These are phyloP conservation scores for Drosophila borborema DNA, from an alignment of 2,888 invertebrate species.

Conservation along the genomic window DNA sequence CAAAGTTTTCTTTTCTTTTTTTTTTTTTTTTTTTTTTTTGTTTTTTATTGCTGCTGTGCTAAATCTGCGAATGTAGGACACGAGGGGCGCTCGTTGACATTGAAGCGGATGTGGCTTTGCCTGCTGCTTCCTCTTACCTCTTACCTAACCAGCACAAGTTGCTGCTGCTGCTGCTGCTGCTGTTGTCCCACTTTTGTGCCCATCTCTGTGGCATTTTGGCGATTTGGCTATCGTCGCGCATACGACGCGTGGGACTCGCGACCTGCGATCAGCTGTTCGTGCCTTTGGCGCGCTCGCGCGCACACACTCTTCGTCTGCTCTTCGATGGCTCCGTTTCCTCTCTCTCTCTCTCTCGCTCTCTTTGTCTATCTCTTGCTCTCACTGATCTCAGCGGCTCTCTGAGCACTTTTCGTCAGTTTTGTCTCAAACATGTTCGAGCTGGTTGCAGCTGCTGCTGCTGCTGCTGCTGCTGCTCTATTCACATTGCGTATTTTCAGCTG, in stretches of 20 bases:
- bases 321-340: slow-evolving; percentile 16
- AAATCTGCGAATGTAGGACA: slow-evolving; percentile 52
- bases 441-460: slow-evolving; percentile 44
- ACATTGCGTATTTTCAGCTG: slow-evolving; percentile 33
- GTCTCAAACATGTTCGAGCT: slow-evolving; percentile 64
- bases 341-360: slow-evolving; percentile 3
- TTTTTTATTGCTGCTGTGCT: slow-evolving; percentile 45
- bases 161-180: neutral
- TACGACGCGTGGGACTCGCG: slow-evolving; percentile 49
- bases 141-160: slow-evolving; percentile 42
- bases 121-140: slow-evolving; percentile 48
- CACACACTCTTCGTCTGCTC: slow-evolving; percentile 35
- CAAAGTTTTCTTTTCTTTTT: slow-evolving; percentile 48
- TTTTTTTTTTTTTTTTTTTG: slow-evolving; percentile 55
- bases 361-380: neutral
- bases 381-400: slow-evolving; percentile 14
- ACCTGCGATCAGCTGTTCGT: slow-evolving; percentile 52
- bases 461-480: slow-evolving; percentile 59
- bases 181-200: slow-evolving; percentile 38
- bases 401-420: slow-evolving; percentile 51
- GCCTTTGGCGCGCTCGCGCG: neutral
- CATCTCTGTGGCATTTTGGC: slow-evolving; percentile 32
- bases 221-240: slow-evolving; percentile 37
- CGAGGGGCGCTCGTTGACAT: slow-evolving; percentile 48
- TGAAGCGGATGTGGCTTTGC: slow-evolving; percentile 52